These are phyloP conservation scores for Crotophaga sulcirostris DNA, from an alignment of 2,113 vertebrate species.

Conservation along the genomic window DNA sequence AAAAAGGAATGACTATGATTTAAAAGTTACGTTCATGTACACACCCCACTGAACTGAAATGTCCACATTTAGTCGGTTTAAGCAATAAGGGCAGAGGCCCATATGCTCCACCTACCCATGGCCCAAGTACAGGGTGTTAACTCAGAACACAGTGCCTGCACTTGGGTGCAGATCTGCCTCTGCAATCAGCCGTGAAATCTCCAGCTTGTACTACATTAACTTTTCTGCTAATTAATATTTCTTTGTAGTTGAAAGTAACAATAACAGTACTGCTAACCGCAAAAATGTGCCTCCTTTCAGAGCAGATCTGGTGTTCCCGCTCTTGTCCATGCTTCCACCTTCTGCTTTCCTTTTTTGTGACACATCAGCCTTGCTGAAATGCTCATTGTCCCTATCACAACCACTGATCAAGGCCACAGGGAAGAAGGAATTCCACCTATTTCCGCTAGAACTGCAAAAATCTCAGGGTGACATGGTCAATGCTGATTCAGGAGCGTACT, in stretches of 20 bases:
- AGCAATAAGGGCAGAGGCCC: not conserved
- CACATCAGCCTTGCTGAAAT: accelerated
- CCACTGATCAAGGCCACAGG: accelerated
- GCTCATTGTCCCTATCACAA: accelerated
- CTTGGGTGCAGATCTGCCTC: not conserved
- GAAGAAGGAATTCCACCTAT: not conserved
- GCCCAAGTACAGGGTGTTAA: not conserved
- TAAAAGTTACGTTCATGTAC: not conserved
- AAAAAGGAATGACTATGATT: not conserved
- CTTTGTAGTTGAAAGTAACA: not conserved
- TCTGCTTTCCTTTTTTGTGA: accelerated
- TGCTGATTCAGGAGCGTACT: not conserved
- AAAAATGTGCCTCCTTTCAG: not conserved
- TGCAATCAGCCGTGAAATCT: accelerated
- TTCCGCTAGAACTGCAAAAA: not conserved
- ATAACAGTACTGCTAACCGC: not conserved
- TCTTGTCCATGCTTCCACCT: not conserved
- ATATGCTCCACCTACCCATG: not conserved
- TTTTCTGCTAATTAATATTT: not conserved
- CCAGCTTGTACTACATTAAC: not conserved
- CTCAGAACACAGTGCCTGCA: not conserved
- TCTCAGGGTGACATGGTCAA: not conserved
- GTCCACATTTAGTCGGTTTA: not conserved
- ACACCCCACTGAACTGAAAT: not conserved
- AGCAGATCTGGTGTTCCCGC: not conserved